Percentiles rank a stretch among this genome's conserved stretches.
Conservation (phyloP, 2,888 invertebrate genomes). For the Sicus ferrugineus region DNA sequence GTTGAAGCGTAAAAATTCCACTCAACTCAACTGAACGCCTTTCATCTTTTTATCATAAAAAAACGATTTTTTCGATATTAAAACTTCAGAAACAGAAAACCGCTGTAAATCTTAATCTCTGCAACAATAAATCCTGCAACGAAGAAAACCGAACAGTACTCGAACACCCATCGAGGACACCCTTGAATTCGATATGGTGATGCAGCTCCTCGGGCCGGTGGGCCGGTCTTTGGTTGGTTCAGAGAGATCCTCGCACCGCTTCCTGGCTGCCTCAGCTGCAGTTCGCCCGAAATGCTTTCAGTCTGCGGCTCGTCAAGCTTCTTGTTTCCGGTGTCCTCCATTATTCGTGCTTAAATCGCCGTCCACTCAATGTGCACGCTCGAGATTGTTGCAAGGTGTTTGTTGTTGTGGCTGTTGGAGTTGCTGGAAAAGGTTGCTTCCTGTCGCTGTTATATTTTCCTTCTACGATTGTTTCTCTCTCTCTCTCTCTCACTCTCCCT, state of each 20-base stretch:
- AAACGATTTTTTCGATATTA: neutral
- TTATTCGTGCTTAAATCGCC: constrained; percentile 3
- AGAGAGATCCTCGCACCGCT: neutral
- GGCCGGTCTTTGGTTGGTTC: too few relatives aligned
- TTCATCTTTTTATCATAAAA: neutral
- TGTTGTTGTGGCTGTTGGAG: neutral
- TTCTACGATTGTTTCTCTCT: neutral
- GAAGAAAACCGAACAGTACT: neutral
- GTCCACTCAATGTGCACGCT: too few relatives aligned
- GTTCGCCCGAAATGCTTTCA: neutral
- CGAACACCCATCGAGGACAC: neutral
- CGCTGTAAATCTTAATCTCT: constrained; percentile 1
- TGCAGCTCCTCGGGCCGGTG: too few relatives aligned
- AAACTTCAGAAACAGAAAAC: neutral
- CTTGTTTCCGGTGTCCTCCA: neutral
- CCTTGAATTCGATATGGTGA: neutral
- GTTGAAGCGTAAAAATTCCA: too few relatives aligned
- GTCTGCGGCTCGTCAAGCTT: neutral
- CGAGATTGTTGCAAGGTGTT: neutral
- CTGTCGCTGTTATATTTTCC: too few relatives aligned
- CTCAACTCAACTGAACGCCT: neutral
- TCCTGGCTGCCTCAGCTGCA: neutral
- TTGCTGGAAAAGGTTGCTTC: too few relatives aligned
- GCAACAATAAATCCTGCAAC: constrained; percentile 5
- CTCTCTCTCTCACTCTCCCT: neutral